A percentile compares a stretch with the other conserved stretches of the same genome.
phyloP scores from a whole-genome alignment of 2,113 vertebrate genomes.

The Urocolius indicus region DNA sequence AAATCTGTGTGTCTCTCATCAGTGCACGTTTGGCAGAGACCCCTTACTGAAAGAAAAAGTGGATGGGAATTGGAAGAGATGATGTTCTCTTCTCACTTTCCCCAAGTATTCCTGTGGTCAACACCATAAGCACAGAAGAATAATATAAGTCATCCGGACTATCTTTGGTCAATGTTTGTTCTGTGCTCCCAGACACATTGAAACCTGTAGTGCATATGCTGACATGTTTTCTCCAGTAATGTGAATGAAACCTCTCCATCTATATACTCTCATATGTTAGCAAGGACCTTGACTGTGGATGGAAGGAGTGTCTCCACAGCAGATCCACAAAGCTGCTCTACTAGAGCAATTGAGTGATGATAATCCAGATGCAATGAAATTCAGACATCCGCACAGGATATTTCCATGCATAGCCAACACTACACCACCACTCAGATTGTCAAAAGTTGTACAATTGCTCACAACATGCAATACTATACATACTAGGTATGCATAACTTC shows the following conservation, averaged over 20 bases:
- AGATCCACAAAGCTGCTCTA: neutral
- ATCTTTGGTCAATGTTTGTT: neutral
- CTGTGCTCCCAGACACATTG: neutral
- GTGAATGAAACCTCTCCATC: neutral
- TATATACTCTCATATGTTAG: neutral
- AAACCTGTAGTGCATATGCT: neutral
- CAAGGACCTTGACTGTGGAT: neutral
- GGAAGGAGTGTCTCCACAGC: neutral
- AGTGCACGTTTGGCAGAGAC: neutral
- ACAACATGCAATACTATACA: neutral
- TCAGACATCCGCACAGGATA: neutral
- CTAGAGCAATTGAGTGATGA: neutral
- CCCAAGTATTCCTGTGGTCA: neutral
- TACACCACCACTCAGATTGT: neutral
- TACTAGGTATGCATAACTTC: neutral
- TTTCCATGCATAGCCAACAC: neutral
- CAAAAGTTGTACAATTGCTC: neutral
- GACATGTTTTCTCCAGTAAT: neutral
- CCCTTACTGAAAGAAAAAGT: neutral
- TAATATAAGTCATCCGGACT: neutral
- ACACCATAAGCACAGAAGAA: neutral
- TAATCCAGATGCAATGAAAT: neutral
- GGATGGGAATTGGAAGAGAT: neutral
- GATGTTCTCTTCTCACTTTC: neutral
- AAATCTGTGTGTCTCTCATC: neutral